Evolutionary conservation across 2,797 vertebrate genomes (phyloP), one percentile per base, ranked within the genome.

Genomic region (Ataeniobius toweri): DNA sequence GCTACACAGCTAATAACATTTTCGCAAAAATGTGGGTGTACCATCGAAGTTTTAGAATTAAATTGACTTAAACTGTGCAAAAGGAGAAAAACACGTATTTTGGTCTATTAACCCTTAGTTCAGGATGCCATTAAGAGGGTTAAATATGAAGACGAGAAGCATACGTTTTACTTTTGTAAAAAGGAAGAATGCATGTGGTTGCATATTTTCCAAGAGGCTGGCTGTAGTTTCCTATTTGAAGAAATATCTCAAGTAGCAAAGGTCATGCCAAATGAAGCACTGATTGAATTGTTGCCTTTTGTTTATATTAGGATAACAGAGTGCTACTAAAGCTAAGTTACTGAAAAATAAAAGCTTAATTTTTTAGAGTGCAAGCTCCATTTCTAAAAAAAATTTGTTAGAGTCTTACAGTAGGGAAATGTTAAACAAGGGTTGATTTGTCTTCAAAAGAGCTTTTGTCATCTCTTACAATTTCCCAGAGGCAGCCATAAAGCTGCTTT

Each of bases 361-460:
- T 85, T 76, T 77, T 82, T 82, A 67, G 55, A 80, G 55, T 79
- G 67, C 58, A 86, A 63, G 75, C 79, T 88, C 73, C 78, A 44
- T 68, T 68, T 80, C 83, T 84, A 86, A 89, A 86, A 89, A 41
- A 46, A 41, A 68, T 6, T 26, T 14, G 12, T n/a, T 67, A 36
- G 65, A 31, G 36, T 36, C 36, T 46, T 44, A 36, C 24, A 46
- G 67, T 46, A 69, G 67, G 13, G 41, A 69, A 46, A 46, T n/a
- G 6, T 69, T 94, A 94, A 94, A 94, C 89, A 94, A 94, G 91
- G 90, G 92, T 93, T 90, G 90, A 92, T 91, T 91, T 93, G 89
- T 91, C 92, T 94, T 94, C 91, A 94, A 94, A 94, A 93, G 84
- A 79, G 78, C 82, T 93, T 91, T 93, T 94, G 93, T 93, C 86